Conservation (phyloP, 2,113 vertebrate species). For the Cyphotilapia sp. region DNA sequence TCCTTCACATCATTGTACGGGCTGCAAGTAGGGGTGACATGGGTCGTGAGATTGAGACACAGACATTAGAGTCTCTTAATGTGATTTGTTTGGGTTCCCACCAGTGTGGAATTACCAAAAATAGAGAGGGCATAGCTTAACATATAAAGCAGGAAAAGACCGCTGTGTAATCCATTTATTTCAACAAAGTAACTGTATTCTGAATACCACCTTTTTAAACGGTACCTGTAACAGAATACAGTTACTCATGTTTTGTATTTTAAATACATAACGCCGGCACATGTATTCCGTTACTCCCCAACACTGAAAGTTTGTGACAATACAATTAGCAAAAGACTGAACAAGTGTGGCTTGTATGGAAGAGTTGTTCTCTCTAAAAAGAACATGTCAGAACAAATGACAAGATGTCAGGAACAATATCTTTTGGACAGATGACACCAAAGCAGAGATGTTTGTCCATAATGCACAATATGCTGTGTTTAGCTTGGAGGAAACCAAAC, state of each 20-base stretch:
- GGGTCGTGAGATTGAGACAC: rapidly evolving
- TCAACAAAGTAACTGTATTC: not conserved
- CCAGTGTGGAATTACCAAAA: not conserved
- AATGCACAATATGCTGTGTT: not conserved
- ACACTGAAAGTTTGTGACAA: not conserved
- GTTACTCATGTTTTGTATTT: not conserved
- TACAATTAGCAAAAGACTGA: not conserved
- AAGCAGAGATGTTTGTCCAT: not conserved
- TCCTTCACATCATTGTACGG: not conserved
- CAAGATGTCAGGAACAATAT: not conserved
- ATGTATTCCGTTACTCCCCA: not conserved
- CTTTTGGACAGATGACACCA: not conserved
- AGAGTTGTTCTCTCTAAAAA: not conserved
- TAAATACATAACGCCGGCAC: not conserved
- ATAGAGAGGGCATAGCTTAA: not conserved
- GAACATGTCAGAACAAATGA: not conserved
- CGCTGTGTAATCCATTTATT: not conserved
- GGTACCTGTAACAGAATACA: not conserved
- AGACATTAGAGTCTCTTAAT: not conserved
- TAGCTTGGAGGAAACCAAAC: not conserved
- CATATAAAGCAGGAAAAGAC: not conserved
- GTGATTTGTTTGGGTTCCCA: not conserved
- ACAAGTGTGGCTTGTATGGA: not conserved
- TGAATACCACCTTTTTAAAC: not conserved
- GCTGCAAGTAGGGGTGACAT: not conserved